phyloP scores from a whole-genome alignment of 2,888 invertebrate species.

The Stenotaenia linearis region DNA sequence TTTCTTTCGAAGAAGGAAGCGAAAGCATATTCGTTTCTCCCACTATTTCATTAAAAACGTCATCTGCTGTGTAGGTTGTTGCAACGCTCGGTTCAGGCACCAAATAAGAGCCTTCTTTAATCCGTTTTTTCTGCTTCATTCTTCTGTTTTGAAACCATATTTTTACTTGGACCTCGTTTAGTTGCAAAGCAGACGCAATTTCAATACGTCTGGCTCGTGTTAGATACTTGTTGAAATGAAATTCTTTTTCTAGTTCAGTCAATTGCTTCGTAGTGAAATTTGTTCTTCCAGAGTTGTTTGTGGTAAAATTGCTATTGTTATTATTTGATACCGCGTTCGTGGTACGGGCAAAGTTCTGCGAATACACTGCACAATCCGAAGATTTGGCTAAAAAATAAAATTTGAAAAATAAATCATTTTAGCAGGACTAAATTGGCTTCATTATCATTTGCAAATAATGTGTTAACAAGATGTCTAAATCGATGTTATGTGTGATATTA shows the following conservation, averaged over 20 bases:
- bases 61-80: neutral
- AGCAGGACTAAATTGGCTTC: no score
- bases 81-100: neutral
- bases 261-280: slow-evolving; percentile 99
- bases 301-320: neutral
- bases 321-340: neutral
- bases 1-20: neutral
- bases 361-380: neutral
- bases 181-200: slow-evolving; percentile 89
- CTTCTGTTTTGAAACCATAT: slow-evolving; percentile 98
- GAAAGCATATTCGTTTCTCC: neutral
- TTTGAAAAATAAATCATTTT: no score
- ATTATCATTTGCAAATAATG: neutral
- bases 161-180: slow-evolving; percentile 93
- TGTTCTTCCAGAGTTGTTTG: slow-evolving; percentile 84
- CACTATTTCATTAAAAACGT: neutral
- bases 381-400: neutral
- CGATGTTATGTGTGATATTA: neutral
- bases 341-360: neutral
- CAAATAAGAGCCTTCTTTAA: slow-evolving; percentile 68
- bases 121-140: slow-evolving; percentile 97
- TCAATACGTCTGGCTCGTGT: slow-evolving; percentile 94
- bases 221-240: slow-evolving; percentile 98
- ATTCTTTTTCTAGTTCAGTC: slow-evolving; percentile 98
- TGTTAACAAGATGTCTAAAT: neutral